Conservation (phyloP, 2,888 invertebrate genomes). For the Andricus quercusramuli region DNA sequence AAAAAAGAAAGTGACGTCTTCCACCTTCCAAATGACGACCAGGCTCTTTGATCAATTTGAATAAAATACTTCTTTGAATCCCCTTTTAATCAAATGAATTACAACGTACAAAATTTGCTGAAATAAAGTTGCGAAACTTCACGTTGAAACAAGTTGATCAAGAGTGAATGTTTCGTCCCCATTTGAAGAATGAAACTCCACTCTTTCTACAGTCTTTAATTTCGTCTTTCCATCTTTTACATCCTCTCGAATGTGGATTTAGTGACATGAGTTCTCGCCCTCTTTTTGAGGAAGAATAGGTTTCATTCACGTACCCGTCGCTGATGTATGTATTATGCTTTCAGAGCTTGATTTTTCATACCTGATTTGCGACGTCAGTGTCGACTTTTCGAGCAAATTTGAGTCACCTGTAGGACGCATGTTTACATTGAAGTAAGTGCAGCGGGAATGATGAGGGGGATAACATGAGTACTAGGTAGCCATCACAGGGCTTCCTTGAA, state of each 20-base stretch:
- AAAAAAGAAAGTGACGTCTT: too few species aligned
- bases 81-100: not conserved
- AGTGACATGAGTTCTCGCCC: not conserved
- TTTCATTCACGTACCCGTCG: not conserved
- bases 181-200: not conserved
- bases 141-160: not conserved
- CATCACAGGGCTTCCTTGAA: not conserved
- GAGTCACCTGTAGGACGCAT: not conserved
- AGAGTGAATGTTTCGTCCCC: not conserved
- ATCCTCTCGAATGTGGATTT: not conserved
- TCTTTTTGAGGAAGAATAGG: not conserved
- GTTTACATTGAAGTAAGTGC: not conserved
- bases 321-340: not conserved
- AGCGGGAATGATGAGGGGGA: not conserved
- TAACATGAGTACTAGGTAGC: not conserved
- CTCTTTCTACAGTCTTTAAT: not conserved
- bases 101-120: not conserved
- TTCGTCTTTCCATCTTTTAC: not conserved
- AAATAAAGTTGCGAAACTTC: not conserved
- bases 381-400: not conserved
- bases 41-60: too few species aligned
- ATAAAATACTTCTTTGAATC: not conserved
- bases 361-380: not conserved
- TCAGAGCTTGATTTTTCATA: constrained; percentile 1
- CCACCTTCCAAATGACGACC: too few species aligned